Base-by-base conservation (phyloP, 2,797 vertebrate species). In the Chiroxiphia lanceolata region DNA sequence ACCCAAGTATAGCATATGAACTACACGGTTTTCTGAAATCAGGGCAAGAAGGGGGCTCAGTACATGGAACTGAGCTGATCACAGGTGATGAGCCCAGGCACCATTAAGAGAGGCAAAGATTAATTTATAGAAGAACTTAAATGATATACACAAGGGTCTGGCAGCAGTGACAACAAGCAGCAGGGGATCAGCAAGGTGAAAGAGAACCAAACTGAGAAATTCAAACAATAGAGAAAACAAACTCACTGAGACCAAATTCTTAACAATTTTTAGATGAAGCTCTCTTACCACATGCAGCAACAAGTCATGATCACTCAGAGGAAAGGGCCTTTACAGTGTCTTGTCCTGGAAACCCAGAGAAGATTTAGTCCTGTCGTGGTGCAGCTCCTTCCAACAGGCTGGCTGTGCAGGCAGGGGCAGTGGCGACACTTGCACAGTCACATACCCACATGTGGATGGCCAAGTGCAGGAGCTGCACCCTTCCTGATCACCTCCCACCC, bases 361-460 rank as follows among this genome's bases (percentile, higher is more conserved):
- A 65, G 48, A 12, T 57, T 44, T 31, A n/a, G 29, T 27, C 57
- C 59, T 61, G 34, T 60, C 42, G 44, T 70, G 42, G 68, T 19
- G 11, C 68, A 60, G 80, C 40, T 61, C 44, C 53, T 86, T 75
- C 69, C 61, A 61, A 13, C 16, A 29, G 34, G 34, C 33, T 5
- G 7, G 56, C 27, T 33, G 16, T 40, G 26, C 4, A 10, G 64
- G 47, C 4, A 8, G 60, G 15, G 56, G 4, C 34, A 53, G 59
- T 6, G 50, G 50, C 9, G 11, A 50, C 5, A 15, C 21, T 51
- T 4, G 1, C 25, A 27, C 15, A 21, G 67, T 5, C 2, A 3
- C 48, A 22, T 60, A 59, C 22, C 8, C 9, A 9, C 29, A 26
- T 0, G 0, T 10, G 3, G 54, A 50, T 16, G 4, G 68, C 53